phyloP scores from a whole-genome alignment of 2,888 invertebrate species.

The Helicoverpa assulta region DNA sequence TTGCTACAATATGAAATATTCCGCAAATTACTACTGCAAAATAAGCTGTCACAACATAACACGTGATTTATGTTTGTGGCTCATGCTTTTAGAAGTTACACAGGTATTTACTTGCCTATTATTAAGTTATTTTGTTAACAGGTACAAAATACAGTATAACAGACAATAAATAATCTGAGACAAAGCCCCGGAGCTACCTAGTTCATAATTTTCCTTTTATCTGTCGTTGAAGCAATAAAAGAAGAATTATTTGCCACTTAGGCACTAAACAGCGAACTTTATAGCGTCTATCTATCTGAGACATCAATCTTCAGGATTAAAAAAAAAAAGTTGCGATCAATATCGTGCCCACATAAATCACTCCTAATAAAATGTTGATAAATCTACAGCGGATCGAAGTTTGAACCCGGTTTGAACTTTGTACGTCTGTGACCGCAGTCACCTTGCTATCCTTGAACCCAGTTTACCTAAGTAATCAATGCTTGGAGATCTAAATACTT shows the following conservation, averaged over 20 bases:
- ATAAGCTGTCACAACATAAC: constrained; percentile 55
- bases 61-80: constrained; percentile 50
- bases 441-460: constrained; percentile 53
- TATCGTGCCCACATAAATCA: constrained; percentile 37
- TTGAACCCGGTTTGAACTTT: constrained; percentile 52
- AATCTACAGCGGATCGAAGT: constrained; percentile 24
- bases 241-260: not conserved
- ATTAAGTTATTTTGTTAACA: no score
- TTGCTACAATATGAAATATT: constrained; percentile 46
- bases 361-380: constrained; percentile 35
- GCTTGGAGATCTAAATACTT: constrained; percentile 50
- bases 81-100: constrained; percentile 28
- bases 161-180: not conserved
- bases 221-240: not conserved
- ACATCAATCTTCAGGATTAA: constrained; percentile 28
- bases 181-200: not conserved
- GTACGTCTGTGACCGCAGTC: constrained; percentile 48
- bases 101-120: constrained; percentile 9
- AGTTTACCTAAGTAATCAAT: constrained; percentile 40
- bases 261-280: constrained; percentile 1
- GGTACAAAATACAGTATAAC: not conserved
- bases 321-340: constrained; percentile 41
- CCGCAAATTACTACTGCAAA: constrained; percentile 46
- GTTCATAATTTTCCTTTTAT: constrained; percentile 1
- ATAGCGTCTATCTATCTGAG: constrained; percentile 9